Evolutionary conservation across 1,140 invertebrate species (phyloP).

Genomic region (Drosophila pseudoananassae): DNA sequence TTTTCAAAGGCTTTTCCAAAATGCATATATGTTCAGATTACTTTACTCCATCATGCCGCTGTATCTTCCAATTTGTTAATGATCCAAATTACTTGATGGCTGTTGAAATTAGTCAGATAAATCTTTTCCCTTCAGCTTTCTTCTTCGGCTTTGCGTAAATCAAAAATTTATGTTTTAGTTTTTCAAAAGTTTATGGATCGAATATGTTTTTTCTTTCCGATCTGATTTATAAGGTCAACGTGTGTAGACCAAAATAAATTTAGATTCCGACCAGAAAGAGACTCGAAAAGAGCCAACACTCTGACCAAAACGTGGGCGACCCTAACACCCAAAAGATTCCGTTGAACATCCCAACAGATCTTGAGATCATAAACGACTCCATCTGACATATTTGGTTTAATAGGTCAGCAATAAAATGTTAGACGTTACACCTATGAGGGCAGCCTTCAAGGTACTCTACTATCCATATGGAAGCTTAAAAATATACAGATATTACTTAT

Average conservation of each 20-base stretch:
- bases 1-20: conserved; percentile 6
- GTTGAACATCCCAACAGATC: conserved; percentile 29
- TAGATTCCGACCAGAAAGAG: conserved; percentile 25
- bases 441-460: too few relatives aligned
- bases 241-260: conserved; percentile 62
- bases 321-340: conserved; percentile 31
- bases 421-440: conserved; percentile 2
- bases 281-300: conserved; percentile 24
- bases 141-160: conserved; percentile 65
- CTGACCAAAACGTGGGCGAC: conserved; percentile 68
- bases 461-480: too few relatives aligned
- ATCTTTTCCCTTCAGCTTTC: conserved; percentile 28
- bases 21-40: neutral
- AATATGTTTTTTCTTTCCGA: conserved; percentile 37
- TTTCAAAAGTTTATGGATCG: conserved; percentile 62
- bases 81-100: conserved; percentile 67
- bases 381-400: conserved; percentile 72
- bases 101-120: conserved; percentile 68
- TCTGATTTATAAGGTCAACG: conserved; percentile 77
- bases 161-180: conserved; percentile 69
- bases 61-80: conserved; percentile 61
- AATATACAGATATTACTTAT: neutral
- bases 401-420: conserved; percentile 50
- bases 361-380: conserved; percentile 62
- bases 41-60: conserved; percentile 22